Conservation (phyloP, 2,888 invertebrate species). For the Toxonevra muliebris region DNA sequence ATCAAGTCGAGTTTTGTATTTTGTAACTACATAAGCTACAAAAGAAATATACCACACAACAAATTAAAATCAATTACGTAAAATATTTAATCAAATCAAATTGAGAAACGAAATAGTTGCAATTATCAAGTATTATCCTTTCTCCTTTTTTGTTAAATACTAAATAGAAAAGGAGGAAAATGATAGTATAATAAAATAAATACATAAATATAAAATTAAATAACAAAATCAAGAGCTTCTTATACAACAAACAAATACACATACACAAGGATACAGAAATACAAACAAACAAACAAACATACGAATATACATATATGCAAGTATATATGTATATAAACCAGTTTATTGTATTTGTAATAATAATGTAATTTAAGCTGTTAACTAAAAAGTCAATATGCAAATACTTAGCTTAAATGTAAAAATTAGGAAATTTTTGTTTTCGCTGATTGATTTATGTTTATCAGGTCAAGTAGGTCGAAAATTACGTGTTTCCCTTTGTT, state of each 20-base stretch:
- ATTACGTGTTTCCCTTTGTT: too few relatives aligned
- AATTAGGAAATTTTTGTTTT: too few relatives aligned
- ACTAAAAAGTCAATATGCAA: too few relatives aligned
- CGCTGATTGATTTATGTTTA: too few relatives aligned
- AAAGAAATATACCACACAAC: too few relatives aligned
- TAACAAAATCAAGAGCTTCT: slow-evolving; percentile 60
- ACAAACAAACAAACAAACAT: neutral
- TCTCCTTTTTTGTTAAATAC: too few relatives aligned
- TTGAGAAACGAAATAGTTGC: slow-evolving; percentile 13
- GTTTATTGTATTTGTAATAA: neutral
- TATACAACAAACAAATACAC: slow-evolving; percentile 31
- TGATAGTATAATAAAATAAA: neutral
- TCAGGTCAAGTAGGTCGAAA: too few relatives aligned
- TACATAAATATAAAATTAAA: slow-evolving; percentile 27
- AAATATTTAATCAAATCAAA: too few relatives aligned
- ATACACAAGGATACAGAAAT: slow-evolving; percentile 10
- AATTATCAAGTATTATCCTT: slow-evolving; percentile 6
- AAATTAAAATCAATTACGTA: too few relatives aligned
- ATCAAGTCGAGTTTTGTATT: slow-evolving; percentile 5
- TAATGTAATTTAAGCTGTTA: neutral
- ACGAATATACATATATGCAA: neutral
- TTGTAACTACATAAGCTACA: too few relatives aligned
- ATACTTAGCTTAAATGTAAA: too few relatives aligned
- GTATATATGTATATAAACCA: neutral
- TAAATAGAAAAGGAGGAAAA: too few relatives aligned